Evolutionary conservation across 2,888 invertebrate genomes (phyloP), one percentile per base, ranked within the genome.

Genomic region (Polyploca ridens): DNA sequence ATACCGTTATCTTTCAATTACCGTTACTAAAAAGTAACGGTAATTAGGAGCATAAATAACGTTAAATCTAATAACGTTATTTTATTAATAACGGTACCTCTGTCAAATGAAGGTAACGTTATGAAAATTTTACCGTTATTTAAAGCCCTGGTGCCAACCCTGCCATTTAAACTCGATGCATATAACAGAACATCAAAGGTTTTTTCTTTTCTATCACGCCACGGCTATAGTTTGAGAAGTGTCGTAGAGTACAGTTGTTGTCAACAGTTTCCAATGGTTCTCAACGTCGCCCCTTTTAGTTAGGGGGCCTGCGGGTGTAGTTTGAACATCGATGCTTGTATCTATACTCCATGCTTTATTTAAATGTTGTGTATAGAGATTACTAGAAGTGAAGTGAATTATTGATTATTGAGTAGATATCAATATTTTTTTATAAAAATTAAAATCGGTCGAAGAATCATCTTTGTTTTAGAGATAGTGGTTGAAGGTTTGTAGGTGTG

Each of bases 201-300:
- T 54, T 19, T 54, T 54, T 54, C 19, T 54, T 54, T 54, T 54
- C 54, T 54, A 54, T 54, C 54, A 54, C 49, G 16, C 54, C 54
- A 19, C 54, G 54, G 19, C 54, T 54, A 54, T 8, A 54, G 54
- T 54, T 54, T 54, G 54, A 54, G 19, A 54, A 54, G 19, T 19
- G 19, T 19, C 54, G 54, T 54, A 54, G 6, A 7, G 54, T 54
- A 19, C 54, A 54, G 19, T 49, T 49, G 54, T 54, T 54, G 19
- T 19, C 54, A 19, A 54, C 54, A 54, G 54, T 54, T 54, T 54
- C 54, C 46, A 46, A 6, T n/a, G 46, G 46, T n/a, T 46, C 46
- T 46, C 54, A 54, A 54, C 10, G n/a, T 19, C 54, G 54, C 19
- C 54, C 49, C 16, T 16, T 49, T 14, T 46, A 3, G 46, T 19